A percentile compares a stretch with the other conserved stretches of the same genome.
These are phyloP conservation scores for Hiodon tergisus DNA, from an alignment of 2,113 vertebrate species.

Conservation along the genomic window DNA sequence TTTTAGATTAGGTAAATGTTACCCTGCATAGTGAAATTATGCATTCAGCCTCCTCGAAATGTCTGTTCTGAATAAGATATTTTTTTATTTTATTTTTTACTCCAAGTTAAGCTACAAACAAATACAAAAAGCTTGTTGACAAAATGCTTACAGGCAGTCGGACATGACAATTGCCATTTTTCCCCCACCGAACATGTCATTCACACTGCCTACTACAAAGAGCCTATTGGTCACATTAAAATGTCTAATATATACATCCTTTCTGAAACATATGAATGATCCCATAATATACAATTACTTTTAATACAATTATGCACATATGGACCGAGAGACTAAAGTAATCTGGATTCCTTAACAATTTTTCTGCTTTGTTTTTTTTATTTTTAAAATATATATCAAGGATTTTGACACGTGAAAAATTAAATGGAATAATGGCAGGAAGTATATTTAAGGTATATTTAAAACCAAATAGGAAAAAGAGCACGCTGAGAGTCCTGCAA, in stretches of 20 bases:
- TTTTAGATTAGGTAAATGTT: too few species aligned
- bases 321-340: slow-evolving; percentile 42
- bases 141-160: slow-evolving; percentile 71
- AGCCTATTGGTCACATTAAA: slow-evolving; percentile 77
- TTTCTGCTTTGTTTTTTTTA: slow-evolving; percentile 22
- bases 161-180: slow-evolving; percentile 70
- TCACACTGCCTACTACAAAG: slow-evolving; percentile 74
- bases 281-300: slow-evolving; percentile 64
- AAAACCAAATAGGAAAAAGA: slow-evolving; percentile 39
- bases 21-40: too few species aligned
- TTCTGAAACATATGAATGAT: slow-evolving; percentile 62
- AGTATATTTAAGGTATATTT: slow-evolving; percentile 39
- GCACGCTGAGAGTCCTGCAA: slow-evolving; percentile 38
- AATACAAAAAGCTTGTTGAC: slow-evolving; percentile 86
- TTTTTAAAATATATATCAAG: slow-evolving; percentile 37
- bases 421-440: slow-evolving; percentile 40
- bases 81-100: slow-evolving; percentile 64
- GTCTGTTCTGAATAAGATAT: slow-evolving; percentile 62
- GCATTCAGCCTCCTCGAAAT: too few species aligned
- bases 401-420: slow-evolving; percentile 54
- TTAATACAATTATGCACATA: slow-evolving; percentile 69
- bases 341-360: too few species aligned
- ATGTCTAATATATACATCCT: slow-evolving; percentile 81
- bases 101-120: slow-evolving; percentile 91
- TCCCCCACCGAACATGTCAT: too few species aligned